These are phyloP conservation scores for Leptopterna dolabrata DNA, from an alignment of 2,888 invertebrate species.

Conservation along the genomic window DNA sequence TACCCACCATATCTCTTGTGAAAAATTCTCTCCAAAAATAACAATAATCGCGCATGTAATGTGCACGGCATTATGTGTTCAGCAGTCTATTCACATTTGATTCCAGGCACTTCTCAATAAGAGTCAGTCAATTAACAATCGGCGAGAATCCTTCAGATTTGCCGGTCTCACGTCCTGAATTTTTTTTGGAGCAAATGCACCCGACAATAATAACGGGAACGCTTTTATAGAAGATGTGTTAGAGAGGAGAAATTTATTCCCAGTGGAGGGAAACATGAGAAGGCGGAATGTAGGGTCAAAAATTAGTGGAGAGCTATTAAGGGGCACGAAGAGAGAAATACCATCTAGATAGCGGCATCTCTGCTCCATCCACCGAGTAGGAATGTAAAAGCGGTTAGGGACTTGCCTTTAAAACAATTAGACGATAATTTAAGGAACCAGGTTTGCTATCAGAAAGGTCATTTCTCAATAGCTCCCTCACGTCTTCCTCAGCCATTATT, in stretches of 20 bases:
- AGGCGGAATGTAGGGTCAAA: conserved; percentile 44
- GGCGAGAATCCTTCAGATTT: neutral
- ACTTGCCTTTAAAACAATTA: conserved; percentile 56
- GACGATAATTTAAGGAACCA: conserved; percentile 55
- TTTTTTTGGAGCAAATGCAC: neutral
- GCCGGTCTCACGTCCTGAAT: neutral
- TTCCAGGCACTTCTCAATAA: too few relatives aligned
- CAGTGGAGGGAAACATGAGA: conserved; percentile 48
- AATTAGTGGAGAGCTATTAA: conserved; percentile 50
- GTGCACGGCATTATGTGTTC: too few relatives aligned
- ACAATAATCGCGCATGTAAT: too few relatives aligned
- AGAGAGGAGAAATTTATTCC: conserved; percentile 38
- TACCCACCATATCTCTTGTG: too few relatives aligned
- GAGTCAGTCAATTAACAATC: neutral
- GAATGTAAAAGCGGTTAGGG: conserved; percentile 54
- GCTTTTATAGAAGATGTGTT: conserved; percentile 29
- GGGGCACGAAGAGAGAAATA: conserved; percentile 50
- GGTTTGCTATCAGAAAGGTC: conserved; percentile 54
- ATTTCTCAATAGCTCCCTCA: conserved; percentile 55
- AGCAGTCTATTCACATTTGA: too few relatives aligned
- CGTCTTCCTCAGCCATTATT: conserved; percentile 53
- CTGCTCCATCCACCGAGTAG: conserved; percentile 17
- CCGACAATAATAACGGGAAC: conserved; percentile 40
- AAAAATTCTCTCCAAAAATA: too few relatives aligned
- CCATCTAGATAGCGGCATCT: conserved; percentile 56